Conservation (phyloP, 1,140 invertebrate species). For the Argopecten irradians region DNA sequence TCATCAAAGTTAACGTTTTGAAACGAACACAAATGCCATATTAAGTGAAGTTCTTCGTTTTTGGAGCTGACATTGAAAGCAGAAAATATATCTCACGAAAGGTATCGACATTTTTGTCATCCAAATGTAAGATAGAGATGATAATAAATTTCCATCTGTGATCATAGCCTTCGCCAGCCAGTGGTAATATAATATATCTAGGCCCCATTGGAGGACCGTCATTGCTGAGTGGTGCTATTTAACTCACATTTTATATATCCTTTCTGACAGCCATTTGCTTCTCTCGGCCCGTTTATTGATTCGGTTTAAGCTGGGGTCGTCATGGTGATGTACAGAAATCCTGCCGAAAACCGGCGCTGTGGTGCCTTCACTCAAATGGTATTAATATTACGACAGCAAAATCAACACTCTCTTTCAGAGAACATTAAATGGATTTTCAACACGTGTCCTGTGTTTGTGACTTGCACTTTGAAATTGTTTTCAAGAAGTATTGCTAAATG, state of each 20-base stretch:
- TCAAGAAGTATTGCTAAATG: background rate
- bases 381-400: background rate
- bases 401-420: background rate
- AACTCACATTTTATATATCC: conserved; percentile 12
- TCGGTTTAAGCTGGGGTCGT: background rate
- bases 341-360: background rate
- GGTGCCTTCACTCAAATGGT: background rate
- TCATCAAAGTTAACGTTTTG: background rate
- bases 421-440: background rate
- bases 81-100: background rate
- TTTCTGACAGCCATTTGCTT: background rate
- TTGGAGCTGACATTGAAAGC: background rate
- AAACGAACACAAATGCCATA: background rate
- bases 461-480: background rate
- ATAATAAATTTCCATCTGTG: background rate
- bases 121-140: background rate
- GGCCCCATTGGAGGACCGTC: background rate
- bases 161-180: background rate
- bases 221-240: background rate
- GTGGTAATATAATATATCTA: background rate
- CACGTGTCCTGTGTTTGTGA: background rate
- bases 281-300: background rate
- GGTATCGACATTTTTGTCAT: background rate
- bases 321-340: background rate
- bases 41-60: background rate